Percentiles rank a stretch among this genome's conserved stretches.
Evolutionary conservation across 2,888 invertebrate species (phyloP).

Genomic region (Allacma fusca): DNA sequence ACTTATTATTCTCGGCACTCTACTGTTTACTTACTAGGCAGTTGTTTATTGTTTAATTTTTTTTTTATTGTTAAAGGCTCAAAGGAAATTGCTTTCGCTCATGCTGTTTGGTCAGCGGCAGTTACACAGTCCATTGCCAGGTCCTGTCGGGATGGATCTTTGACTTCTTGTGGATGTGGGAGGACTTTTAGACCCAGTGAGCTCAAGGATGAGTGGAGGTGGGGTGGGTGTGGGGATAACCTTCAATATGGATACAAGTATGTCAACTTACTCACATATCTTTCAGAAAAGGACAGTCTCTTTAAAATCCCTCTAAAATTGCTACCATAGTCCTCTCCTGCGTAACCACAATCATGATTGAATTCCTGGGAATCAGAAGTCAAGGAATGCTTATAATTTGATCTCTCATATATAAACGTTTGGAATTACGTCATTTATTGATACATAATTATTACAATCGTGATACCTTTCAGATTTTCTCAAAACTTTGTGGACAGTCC

Average conservation of each 20-base stretch:
- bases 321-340: conserved; percentile 28
- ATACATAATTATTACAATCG: no score
- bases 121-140: conserved; percentile 88
- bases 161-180: conserved; percentile 90
- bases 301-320: conserved; percentile 38
- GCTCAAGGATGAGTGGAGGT: conserved; percentile 90
- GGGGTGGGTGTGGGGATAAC: conserved; percentile 99
- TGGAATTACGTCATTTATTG: no score
- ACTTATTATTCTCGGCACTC: conserved; percentile 4
- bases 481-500: conserved; percentile 93
- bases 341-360: no score
- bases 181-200: conserved; percentile 81
- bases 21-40: neutral
- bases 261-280: conserved; percentile 63
- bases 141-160: conserved; percentile 90
- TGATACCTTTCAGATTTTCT: conserved; percentile 76
- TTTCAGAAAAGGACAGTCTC: conserved; percentile 32
- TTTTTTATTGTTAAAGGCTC: conserved; percentile 70
- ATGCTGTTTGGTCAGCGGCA: conserved; percentile 87
- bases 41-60: neutral
- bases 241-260: conserved; percentile 94
- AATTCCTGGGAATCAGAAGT: no score
- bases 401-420: no score
- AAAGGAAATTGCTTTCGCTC: conserved; percentile 88
- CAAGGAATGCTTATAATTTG: neutral